Conservation (phyloP, 1,140 invertebrate genomes). For the Heliconius congener region DNA sequence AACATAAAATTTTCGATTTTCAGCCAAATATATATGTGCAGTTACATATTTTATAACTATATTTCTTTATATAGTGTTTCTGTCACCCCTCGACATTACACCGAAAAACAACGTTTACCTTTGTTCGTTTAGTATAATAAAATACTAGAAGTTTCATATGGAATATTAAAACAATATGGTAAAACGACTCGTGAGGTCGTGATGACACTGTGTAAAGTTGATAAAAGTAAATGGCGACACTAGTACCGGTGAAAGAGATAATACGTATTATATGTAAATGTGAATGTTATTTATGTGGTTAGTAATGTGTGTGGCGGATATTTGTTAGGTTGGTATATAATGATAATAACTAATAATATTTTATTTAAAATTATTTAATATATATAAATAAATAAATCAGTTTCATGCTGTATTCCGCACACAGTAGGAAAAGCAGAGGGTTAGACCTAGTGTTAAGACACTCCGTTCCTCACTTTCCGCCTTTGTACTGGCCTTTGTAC, state of each 20-base stretch:
- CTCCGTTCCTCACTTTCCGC: too few species aligned
- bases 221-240: constrained; percentile 27
- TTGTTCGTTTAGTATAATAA: not conserved
- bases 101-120: not conserved
- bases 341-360: not conserved
- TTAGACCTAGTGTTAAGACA: too few species aligned
- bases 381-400: too few species aligned
- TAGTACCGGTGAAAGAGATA: constrained; percentile 18
- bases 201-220: constrained; percentile 19
- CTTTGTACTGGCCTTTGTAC: too few species aligned
- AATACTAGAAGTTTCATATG: constrained; percentile 20
- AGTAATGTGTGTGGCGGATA: not conserved
- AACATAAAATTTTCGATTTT: too few species aligned
- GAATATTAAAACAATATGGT: not conserved
- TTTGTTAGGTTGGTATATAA: not conserved
- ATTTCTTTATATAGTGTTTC: not conserved
- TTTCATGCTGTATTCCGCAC: too few species aligned
- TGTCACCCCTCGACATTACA: not conserved
- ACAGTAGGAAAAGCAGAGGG: too few species aligned
- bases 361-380: too few species aligned
- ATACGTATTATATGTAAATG: not conserved
- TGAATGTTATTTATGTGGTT: not conserved
- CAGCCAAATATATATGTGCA: too few species aligned
- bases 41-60: not conserved
- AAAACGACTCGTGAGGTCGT: constrained; percentile 35